Conservation (phyloP, 2,888 invertebrate genomes). For the Tribolium freemani region DNA sequence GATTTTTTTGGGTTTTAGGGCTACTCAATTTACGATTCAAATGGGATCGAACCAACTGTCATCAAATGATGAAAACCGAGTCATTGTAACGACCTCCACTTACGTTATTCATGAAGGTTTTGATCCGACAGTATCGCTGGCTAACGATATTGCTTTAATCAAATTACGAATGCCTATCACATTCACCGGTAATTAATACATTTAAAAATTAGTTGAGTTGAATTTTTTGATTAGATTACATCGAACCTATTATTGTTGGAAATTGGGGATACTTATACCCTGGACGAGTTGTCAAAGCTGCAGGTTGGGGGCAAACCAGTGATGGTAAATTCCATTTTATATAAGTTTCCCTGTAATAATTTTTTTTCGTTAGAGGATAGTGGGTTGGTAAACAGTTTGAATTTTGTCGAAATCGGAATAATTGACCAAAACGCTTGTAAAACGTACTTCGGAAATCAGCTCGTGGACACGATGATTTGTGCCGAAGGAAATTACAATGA, state of each 20-base stretch:
- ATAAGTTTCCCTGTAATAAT: background rate
- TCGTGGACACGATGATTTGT: slow-evolving; percentile 7
- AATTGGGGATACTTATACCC: slow-evolving; percentile 4
- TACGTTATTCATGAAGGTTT: background rate
- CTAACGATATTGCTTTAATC: slow-evolving; percentile 7
- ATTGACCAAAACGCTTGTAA: background rate
- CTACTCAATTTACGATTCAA: background rate
- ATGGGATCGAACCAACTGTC: background rate
- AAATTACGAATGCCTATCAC: slow-evolving; percentile 1
- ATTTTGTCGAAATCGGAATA: background rate
- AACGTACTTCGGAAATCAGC: slow-evolving; percentile 13
- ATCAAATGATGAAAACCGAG: slow-evolving; percentile 4
- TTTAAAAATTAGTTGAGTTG: background rate
- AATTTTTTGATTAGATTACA: slow-evolving; percentile 4
- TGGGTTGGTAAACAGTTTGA: background rate
- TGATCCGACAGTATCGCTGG: background rate
- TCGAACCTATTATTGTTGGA: background rate
- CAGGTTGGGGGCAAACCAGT: slow-evolving; percentile 28
- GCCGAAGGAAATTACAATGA: slow-evolving; percentile 28
- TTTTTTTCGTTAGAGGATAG: background rate
- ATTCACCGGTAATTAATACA: slow-evolving; percentile 6
- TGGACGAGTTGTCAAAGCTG: slow-evolving; percentile 3
- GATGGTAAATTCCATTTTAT: background rate
- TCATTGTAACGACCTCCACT: slow-evolving; percentile 1
- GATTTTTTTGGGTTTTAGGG: slow-evolving; percentile 5